Conservation (phyloP, 2,113 vertebrate species). For the Nerophis ophidion region DNA sequence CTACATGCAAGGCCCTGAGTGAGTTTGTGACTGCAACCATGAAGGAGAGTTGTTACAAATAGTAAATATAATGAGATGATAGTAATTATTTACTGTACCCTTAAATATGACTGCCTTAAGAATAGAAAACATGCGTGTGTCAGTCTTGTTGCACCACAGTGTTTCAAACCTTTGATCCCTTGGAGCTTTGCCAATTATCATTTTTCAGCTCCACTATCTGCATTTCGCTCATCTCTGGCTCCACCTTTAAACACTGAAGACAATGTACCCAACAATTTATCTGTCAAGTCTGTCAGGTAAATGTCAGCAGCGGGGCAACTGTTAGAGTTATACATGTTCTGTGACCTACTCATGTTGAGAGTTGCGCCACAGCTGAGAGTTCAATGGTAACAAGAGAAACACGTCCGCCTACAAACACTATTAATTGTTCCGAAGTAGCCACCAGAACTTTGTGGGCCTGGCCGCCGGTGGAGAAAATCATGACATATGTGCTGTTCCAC, state of each 20-base stretch:
- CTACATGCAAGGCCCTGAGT: no score
- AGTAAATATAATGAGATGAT: no score
- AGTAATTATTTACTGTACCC: no score
- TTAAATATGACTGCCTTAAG: neutral
- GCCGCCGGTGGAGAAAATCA: conserved; percentile 36
- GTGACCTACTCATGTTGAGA: conserved; percentile 28
- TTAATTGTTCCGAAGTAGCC: conserved; percentile 38
- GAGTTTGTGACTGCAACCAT: no score
- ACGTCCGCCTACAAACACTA: conserved; percentile 15
- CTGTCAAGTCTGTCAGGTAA: conserved; percentile 44
- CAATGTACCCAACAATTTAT: conserved; percentile 31
- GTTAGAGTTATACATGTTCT: conserved; percentile 35
- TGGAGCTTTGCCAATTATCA: conserved; percentile 6
- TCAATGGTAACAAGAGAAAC: conserved; percentile 10
- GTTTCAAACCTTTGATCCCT: conserved; percentile 4
- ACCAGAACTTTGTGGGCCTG: conserved; percentile 33
- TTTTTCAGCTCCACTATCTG: conserved; percentile 11
- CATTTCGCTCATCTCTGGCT: conserved; percentile 21
- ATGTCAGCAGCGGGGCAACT: conserved; percentile 36
- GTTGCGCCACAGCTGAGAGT: conserved; percentile 18
- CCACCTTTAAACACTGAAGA: conserved; percentile 30
- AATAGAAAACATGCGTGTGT: conserved; percentile 10
- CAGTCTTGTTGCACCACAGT: neutral
- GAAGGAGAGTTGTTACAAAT: no score
- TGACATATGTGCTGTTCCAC: conserved; percentile 33